Evolutionary conservation across 2,113 vertebrate species (phyloP).

Genomic region (Platycercus adscitus): DNA sequence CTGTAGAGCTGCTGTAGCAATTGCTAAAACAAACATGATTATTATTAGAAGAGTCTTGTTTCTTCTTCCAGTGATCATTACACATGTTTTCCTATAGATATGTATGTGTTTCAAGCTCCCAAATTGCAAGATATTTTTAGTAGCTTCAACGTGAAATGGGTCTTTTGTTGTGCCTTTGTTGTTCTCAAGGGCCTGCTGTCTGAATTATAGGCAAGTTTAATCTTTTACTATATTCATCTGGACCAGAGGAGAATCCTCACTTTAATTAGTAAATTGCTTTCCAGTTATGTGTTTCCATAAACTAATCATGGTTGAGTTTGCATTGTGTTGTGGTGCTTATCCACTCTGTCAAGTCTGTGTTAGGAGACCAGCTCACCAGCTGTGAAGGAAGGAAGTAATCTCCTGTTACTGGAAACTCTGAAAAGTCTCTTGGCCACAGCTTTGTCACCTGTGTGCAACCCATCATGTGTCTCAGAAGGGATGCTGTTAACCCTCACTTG

Average conservation of each 20-base stretch:
- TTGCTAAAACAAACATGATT: neutral
- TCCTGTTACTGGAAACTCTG: neutral
- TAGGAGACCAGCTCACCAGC: neutral
- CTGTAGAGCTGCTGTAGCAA: neutral
- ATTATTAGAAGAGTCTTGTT: neutral
- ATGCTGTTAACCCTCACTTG: neutral
- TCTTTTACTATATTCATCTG: neutral
- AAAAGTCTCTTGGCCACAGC: neutral
- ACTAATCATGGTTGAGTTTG: neutral
- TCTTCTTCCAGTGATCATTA: neutral
- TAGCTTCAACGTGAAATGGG: neutral
- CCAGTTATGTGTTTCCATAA: neutral
- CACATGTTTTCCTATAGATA: neutral
- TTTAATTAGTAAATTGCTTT: slow-evolving; percentile 41
- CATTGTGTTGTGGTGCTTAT: neutral
- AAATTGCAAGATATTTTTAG: neutral
- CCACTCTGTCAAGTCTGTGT: neutral
- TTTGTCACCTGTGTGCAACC: neutral
- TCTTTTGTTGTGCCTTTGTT: neutral
- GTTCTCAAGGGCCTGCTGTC: neutral
- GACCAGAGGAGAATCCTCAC: neutral
- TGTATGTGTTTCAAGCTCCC: neutral
- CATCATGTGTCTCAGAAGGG: neutral
- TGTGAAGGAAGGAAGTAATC: neutral
- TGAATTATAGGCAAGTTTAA: neutral